Evolutionary conservation across 2,113 vertebrate species (phyloP).

Genomic region (Synodontis membranacea): DNA sequence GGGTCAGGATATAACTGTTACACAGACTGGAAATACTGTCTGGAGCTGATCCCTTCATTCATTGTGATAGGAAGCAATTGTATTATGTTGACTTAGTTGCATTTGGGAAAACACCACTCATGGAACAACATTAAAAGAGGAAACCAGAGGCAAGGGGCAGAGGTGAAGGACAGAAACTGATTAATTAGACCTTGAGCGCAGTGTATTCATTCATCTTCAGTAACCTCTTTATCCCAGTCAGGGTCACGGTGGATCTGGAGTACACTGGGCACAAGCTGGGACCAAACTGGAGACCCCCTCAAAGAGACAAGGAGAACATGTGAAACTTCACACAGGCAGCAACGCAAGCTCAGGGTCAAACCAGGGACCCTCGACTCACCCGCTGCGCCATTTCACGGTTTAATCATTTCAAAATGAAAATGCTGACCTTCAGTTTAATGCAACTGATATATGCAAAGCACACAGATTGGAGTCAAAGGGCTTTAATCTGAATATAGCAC

Average conservation of each 20-base stretch:
- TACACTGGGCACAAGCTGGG: not conserved
- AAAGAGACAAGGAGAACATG: not conserved
- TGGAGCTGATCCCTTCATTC: not conserved
- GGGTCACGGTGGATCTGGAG: not conserved
- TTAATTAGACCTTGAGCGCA: constrained; percentile 30
- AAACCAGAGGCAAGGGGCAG: too few species aligned
- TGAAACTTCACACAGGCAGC: not conserved
- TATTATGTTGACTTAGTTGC: not conserved
- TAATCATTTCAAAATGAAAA: constrained; percentile 9
- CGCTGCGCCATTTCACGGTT: not conserved
- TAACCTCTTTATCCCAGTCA: not conserved
- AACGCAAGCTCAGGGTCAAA: not conserved
- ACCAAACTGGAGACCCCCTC: not conserved
- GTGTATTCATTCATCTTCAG: constrained; percentile 7
- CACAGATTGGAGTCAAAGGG: constrained; percentile 43
- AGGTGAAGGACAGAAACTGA: not conserved
- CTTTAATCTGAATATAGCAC: constrained; percentile 32
- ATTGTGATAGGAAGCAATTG: not conserved
- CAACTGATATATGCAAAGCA: constrained; percentile 51
- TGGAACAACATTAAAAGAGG: not conserved
- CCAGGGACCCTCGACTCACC: not conserved
- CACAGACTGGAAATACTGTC: constrained; percentile 17
- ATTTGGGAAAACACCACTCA: not conserved
- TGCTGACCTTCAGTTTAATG: constrained; percentile 35
- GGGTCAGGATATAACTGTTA: not conserved